Base-by-base conservation (phyloP, 2,888 invertebrate species). In the Leptopterna dolabrata region DNA sequence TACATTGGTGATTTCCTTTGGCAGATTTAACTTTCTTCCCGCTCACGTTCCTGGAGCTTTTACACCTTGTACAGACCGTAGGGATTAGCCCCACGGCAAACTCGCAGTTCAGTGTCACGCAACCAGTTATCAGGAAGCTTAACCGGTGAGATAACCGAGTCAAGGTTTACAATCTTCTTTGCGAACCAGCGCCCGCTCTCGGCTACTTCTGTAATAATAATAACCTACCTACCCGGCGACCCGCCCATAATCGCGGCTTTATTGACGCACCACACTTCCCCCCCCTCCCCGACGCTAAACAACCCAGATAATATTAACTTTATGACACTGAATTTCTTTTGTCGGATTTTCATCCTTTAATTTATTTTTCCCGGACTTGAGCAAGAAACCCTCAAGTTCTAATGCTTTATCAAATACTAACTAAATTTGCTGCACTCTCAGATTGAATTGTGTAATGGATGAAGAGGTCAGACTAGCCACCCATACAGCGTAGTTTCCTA, bases 81-180 rank as follows among this genome's bases (percentile, higher is more conserved):
- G 24, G 24, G 63, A 24, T 24, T 19, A 63, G 24, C 63, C 13
- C 63, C 11, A 13, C 24, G 19, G 63, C 63, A 6, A 63, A 63
- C 11, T 24, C 63, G 24, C 24, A 24, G 63, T 7, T 63, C 9
- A 63, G 24, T 63, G 24, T 63, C 63, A 63, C 24, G 63, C 24
- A 11, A 63, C 63, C 63, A 3, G 3, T 63, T 63, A 63, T 63
- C 63, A 24, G 63, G 63, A 24, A 63, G 63, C 63, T 63, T 63
- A 63, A 63, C 51, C 63, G 63, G 9, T 6, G 63, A 63, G 63
- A 63, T 63, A 63, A 63, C 63, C 63, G 63, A 24, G 63, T 63
- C 24, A 63, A 63, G 63, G 63, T 63, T 63, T 24, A n/a, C n/a
- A 63, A 63, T 63, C 63, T 63, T 63, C 63, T 63, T 63, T 63